These are phyloP conservation scores for Notarius quadriscutis DNA, from an alignment of 2,113 vertebrate genomes.

Conservation along the genomic window DNA sequence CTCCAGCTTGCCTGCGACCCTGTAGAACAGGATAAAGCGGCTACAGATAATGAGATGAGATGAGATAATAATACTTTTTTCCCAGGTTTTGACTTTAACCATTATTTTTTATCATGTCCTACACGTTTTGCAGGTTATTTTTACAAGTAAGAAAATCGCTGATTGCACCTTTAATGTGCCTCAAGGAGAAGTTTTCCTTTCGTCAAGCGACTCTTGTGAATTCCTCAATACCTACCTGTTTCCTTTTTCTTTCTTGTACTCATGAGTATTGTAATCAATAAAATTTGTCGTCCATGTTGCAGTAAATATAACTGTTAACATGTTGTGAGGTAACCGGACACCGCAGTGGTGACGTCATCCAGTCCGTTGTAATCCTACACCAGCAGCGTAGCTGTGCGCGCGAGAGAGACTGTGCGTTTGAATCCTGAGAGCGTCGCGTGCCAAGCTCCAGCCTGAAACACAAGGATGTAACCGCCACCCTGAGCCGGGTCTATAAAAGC, in stretches of 20 bases:
- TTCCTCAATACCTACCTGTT: neutral
- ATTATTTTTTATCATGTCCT: neutral
- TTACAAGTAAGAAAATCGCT: neutral
- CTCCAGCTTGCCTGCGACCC: too few species aligned
- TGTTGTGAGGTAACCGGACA: neutral
- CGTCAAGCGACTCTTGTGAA: neutral
- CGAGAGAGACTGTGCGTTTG: constrained; percentile 25
- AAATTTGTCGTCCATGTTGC: neutral
- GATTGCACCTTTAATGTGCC: neutral
- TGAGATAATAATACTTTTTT: neutral
- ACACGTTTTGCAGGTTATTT: neutral
- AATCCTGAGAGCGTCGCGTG: constrained; percentile 52
- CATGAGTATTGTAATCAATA: neutral
- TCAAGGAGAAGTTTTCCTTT: neutral
- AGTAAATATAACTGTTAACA: neutral
- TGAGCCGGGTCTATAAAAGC: constrained; percentile 52
- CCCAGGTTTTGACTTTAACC: neutral
- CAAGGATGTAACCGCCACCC: constrained; percentile 54
- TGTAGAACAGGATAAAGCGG: too few species aligned
- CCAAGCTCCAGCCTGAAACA: constrained; percentile 54
- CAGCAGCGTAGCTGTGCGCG: constrained; percentile 7
- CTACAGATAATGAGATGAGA: too few species aligned
- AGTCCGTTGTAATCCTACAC: constrained; percentile 17
- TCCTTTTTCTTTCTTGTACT: neutral
- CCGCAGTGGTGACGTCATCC: neutral